Percentiles rank a stretch among this genome's conserved stretches.
Evolutionary conservation across 2,888 invertebrate species (phyloP).

Genomic region (Gibbula magus): DNA sequence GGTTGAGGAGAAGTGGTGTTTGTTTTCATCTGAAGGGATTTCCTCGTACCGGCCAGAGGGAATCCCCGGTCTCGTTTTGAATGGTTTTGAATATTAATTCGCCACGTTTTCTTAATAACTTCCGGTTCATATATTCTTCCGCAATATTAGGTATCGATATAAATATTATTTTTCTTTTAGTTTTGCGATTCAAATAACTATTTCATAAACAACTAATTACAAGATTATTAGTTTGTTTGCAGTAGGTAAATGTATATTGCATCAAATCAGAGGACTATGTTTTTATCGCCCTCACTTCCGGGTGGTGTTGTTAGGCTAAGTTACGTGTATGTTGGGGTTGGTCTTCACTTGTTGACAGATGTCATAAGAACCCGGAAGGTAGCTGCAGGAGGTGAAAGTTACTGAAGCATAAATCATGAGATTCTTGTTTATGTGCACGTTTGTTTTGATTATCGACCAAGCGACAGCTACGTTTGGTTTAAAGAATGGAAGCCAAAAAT

Average conservation of each 20-base stretch:
- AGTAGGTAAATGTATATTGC: no score
- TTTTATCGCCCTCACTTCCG: not conserved
- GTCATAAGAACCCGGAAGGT: not conserved
- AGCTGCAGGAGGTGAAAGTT: not conserved
- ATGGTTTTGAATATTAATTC: not conserved
- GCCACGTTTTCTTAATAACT: constrained; percentile 7
- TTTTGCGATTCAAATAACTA: no score
- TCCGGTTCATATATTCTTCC: not conserved
- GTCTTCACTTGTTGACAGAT: not conserved
- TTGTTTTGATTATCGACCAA: not conserved
- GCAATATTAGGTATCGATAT: not conserved
- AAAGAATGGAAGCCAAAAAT: constrained; percentile 54
- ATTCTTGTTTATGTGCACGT: constrained; percentile 16
- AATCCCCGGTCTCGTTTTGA: constrained; percentile 11
- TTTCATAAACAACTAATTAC: no score
- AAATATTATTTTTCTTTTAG: no score
- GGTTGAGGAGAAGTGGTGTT: not conserved
- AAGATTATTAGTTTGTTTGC: no score
- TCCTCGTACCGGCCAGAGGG: constrained; percentile 9
- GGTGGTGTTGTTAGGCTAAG: not conserved
- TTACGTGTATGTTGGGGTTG: not conserved
- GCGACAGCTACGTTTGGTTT: constrained; percentile 19
- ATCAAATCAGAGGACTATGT: not conserved
- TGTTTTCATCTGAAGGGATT: not conserved
- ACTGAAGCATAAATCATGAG: constrained; percentile 5